Conservation (phyloP, 2,888 invertebrate species). For the Stenurella melanura region DNA sequence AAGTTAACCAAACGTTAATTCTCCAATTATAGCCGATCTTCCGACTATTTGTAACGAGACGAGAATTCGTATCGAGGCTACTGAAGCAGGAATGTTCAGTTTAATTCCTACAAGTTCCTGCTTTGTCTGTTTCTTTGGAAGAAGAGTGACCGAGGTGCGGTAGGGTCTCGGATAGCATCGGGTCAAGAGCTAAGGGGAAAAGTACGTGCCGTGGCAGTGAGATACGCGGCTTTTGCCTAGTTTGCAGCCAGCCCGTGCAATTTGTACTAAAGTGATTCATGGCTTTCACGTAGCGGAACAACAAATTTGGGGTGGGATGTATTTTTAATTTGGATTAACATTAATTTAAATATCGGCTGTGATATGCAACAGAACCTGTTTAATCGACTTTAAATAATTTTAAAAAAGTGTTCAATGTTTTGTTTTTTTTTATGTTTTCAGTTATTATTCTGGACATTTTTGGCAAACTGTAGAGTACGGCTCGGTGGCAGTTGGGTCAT, state of each 20-base stretch:
- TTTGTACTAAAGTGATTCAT: constrained; percentile 39
- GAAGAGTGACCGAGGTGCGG: constrained; percentile 36
- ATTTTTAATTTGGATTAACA: neutral
- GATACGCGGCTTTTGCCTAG: constrained; percentile 67
- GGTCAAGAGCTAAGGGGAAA: constrained; percentile 65
- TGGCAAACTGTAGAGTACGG: too few species aligned
- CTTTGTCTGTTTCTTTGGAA: constrained; percentile 34
- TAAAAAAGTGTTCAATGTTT: too few species aligned
- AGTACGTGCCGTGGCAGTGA: constrained; percentile 68
- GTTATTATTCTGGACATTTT: too few species aligned
- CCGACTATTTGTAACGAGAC: constrained; percentile 31
- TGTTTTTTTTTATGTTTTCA: too few species aligned
- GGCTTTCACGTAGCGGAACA: constrained; percentile 17
- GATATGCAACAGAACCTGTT: too few species aligned
- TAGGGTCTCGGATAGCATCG: constrained; percentile 54
- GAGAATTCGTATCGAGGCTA: constrained; percentile 23
- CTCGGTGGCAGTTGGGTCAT: too few species aligned
- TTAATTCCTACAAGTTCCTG: constrained; percentile 21
- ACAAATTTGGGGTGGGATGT: neutral
- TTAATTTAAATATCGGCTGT: too few species aligned
- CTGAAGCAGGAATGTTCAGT: constrained; percentile 20
- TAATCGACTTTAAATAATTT: too few species aligned
- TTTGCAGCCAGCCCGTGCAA: constrained; percentile 56
- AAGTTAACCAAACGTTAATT: constrained; percentile 38
- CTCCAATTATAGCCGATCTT: constrained; percentile 36